Evolutionary conservation across 2,797 vertebrate genomes (phyloP), one percentile per base, ranked within the genome.

Genomic region (Tinamus major): DNA sequence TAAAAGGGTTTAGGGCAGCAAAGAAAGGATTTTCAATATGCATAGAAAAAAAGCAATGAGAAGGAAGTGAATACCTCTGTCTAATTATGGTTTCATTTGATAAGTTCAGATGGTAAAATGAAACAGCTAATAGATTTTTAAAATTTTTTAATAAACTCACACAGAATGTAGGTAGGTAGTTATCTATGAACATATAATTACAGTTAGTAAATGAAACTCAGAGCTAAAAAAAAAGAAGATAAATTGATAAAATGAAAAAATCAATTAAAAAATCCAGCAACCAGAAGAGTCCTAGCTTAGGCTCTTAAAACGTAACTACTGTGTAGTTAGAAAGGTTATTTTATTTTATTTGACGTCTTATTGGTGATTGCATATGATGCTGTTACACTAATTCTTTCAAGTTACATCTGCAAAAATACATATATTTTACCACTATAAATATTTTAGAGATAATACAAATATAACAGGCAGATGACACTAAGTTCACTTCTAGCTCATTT

Each of bases 101-200:
- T 51, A 37, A 56, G 11, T 51, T 80, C 53, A 78, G 33, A 69
- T 26, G 69, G 27, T 26, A 10, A 83, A 58, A 2, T 41, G 31
- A 58, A 70, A 75, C 0, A 61, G 1, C 10, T 48, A 46, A 21
- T 6, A 82, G 1, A 0, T 48, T 64, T 75, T 37, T 23, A 0
- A 12, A 63, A 72, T 41, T 13, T 14, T 75, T 5, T 26, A 29
- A 37, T 42, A 49, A 75, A 33, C 9, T 37, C 18, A 55, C 29
- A 41, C 14, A 80, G 56, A 76, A 37, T 61, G n/a, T 14, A 79
- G 72, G 18, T 0, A 65, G 33, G 3, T 56, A 75, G 2, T 19
- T 0, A 62, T 37, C 3, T 56, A 75, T 2, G 9, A 2, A 51
- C 9, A 5, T 46, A 2, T 49, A 62, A 84, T 58, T 35, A 33